Base-by-base conservation (phyloP, 2,888 invertebrate genomes). In the Nomada fabriciana region DNA sequence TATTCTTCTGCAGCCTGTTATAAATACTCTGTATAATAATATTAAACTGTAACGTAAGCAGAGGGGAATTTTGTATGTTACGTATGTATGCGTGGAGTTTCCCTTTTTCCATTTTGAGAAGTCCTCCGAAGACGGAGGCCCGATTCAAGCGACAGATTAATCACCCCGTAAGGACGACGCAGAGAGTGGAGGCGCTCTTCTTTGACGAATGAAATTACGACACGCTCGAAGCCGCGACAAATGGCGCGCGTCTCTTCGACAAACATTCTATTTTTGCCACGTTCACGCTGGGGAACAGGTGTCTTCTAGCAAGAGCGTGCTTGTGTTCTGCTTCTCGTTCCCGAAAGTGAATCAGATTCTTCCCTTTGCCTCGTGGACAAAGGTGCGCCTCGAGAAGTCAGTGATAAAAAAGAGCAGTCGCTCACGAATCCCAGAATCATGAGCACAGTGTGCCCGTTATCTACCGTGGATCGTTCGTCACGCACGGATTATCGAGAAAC, bases 131-230 rank as follows among this genome's bases (percentile, higher is more conserved):
- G 2, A 87, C 75, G 63, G 53, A 64, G 64, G 52, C 53, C 53
- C 53, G 64, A 70, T 73, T 78, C 76, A 57, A 36, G 52, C 52
- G 65, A 43, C 71, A 55, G 64, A 69, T 80, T 80, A 76, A 80
- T 88, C 82, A 82, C 80, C 70, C 73, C 23, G 55, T 52, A 59
- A 59, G 68, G 72, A 81, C 69, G 71, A 82, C 75, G 47, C 47
- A 73, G 68, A 78, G 60, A 70, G 43, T 64, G 25, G 43, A 60
- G 18, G n/a, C 65, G 59, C 20, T 53, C 20, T 36, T 55, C 73
- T 86, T 88, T 88, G 88, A 88, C 83, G 82, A 82, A 88, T 87
- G 89, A 68, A 87, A 82, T 80, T 76, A 78, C 88, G 83, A 80
- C 85, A 85, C 83, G 85, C 76, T 76, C 82, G 73, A 64, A 72